Conservation (phyloP, 2,797 vertebrate species). For the Helarctos malayanus region DNA sequence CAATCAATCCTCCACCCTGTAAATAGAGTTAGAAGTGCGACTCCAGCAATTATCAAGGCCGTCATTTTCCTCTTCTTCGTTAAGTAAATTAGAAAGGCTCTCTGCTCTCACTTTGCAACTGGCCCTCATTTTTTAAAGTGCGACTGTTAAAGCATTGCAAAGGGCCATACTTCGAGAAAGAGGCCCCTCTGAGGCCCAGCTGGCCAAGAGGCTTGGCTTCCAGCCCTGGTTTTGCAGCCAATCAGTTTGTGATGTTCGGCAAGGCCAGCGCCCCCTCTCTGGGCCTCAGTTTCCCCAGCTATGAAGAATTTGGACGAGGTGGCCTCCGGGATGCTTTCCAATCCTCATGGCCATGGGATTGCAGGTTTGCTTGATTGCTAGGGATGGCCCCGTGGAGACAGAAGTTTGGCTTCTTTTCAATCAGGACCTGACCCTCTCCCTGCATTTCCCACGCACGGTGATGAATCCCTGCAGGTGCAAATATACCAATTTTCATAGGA, state of each 20-base stretch:
- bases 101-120: constrained; percentile 23
- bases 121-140: constrained; percentile 36
- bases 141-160: not conserved
- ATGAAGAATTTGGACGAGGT: not conserved
- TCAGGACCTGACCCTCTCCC: not conserved
- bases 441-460: not conserved
- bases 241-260: not conserved
- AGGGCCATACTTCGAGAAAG: not conserved
- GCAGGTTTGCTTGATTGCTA: constrained; percentile 55
- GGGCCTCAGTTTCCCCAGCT: not conserved
- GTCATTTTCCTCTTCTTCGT: constrained; percentile 42
- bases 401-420: constrained; percentile 68
- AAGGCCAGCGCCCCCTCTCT: not conserved
- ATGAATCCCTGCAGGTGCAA: not conserved
- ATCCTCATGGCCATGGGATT: not conserved
- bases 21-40: constrained; percentile 55
- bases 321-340: not conserved
- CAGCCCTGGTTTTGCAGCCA: not conserved
- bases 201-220: not conserved
- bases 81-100: constrained; percentile 62
- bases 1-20: constrained; percentile 58
- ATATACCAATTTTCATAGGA: not conserved
- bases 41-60: not conserved
- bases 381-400: constrained; percentile 72
- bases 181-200: not conserved